Base-by-base conservation (phyloP, 2,888 invertebrate genomes). In the Tricholauxania praeusta region DNA sequence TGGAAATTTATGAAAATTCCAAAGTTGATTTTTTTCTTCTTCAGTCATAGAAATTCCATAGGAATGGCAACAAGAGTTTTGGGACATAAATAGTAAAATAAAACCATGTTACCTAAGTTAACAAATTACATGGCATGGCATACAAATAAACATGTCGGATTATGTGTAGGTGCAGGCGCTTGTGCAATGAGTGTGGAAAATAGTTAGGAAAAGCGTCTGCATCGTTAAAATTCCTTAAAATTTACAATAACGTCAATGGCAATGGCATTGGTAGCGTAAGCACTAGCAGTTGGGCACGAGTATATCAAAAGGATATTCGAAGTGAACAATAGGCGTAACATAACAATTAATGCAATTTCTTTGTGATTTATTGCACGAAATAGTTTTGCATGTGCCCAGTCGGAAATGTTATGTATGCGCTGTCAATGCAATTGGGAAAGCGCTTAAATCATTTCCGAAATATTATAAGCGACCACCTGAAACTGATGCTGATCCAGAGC, bases 211-310 rank as follows among this genome's bases (percentile, higher is more conserved):
- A 83, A 81, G 81, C 79, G 84, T 84, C 84, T 84, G 78, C 84
- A 84, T 84, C 80, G 81, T 82, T 85, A 78, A 73, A 83, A 84
- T 84, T 83, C 85, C 83, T 85, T 79, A 79, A 78, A 76, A 82
- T 49, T 15, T 17, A 32, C 69, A 39, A 59, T 15, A 47, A 60
- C 28, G 32, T n/a, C 32, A 32, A 12, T 6, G n/a, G 10, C 17
- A 5, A 12, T 48, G 12, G 57, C 57, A 57, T 8, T 28, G 53
- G 53, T 14, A n/a, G 52, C n/a, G 10, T 12, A n/a, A 10, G 32
- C 3, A 28, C 15, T 22, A 17, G 28, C 6, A 57, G 59, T 14
- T 79, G 81, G 80, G 78, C 32, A 78, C 80, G 81, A 71, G 63
- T 53, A 64, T 71, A 59, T 70, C 62, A 63, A 52, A 63, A 53